These are phyloP conservation scores for Melanostoma mellinum DNA, from an alignment of 2,888 invertebrate genomes.

Conservation along the genomic window DNA sequence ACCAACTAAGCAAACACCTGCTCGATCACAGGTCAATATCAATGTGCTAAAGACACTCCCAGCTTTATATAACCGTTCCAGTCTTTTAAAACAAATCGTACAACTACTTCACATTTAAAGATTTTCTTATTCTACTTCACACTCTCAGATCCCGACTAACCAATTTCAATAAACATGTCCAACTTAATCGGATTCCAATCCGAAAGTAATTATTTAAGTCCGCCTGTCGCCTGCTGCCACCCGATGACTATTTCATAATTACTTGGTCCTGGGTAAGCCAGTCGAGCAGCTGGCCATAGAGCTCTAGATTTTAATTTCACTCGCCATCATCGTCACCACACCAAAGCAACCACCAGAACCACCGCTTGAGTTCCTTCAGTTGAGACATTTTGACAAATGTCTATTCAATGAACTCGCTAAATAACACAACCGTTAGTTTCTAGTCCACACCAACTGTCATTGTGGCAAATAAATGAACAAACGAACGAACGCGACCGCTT, in stretches of 20 bases:
- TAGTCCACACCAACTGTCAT: constrained; percentile 34
- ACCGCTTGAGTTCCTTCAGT: constrained; percentile 11
- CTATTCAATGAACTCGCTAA: constrained; percentile 66
- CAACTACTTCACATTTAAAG: constrained; percentile 47
- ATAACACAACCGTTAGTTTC: constrained; percentile 36
- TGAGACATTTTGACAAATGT: constrained; percentile 68
- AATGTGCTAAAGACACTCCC: constrained; percentile 30
- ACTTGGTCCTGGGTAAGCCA: constrained; percentile 22
- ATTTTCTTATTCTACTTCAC: constrained; percentile 28
- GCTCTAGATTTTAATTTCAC: constrained; percentile 38
- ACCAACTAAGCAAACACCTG: constrained; percentile 24
- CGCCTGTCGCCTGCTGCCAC: constrained; percentile 20
- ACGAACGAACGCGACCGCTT: constrained; percentile 16
- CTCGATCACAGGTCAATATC: constrained; percentile 16
- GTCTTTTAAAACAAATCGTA: constrained; percentile 45
- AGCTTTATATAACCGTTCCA: constrained; percentile 1
- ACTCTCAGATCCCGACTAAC: constrained; percentile 10
- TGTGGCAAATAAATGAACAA: constrained; percentile 17
- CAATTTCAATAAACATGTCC: constrained; percentile 67
- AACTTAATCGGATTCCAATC: constrained; percentile 62
- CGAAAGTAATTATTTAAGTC: constrained; percentile 62
- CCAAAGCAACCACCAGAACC: neutral
- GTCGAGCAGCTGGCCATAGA: constrained; percentile 16
- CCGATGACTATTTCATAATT: constrained; percentile 57
- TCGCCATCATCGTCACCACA: constrained; percentile 18